These are phyloP conservation scores for Callipepla californica DNA, from an alignment of 2,113 vertebrate species.

Conservation along the genomic window DNA sequence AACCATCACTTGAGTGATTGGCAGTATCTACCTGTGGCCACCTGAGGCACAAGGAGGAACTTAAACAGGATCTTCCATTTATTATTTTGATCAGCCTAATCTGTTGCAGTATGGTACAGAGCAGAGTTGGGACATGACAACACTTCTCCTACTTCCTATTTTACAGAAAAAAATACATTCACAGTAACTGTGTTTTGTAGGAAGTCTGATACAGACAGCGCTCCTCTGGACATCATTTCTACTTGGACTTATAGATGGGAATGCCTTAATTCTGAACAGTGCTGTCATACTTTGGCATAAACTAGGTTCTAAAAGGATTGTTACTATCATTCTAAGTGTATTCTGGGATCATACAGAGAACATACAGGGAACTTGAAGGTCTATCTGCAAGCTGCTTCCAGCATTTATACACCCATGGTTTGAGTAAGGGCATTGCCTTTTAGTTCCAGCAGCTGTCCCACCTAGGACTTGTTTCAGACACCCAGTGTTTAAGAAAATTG, in stretches of 20 bases:
- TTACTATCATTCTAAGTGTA: neutral
- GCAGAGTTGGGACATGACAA: neutral
- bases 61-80: neutral
- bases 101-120: neutral
- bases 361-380: neutral
- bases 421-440: neutral
- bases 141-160: neutral
- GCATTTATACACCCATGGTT: neutral
- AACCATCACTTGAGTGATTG: neutral
- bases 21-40: neutral
- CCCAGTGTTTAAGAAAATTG: neutral
- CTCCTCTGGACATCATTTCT: accelerated
- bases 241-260: neutral
- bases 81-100: neutral
- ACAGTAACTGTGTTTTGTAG: neutral
- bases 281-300: neutral
- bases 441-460: neutral
- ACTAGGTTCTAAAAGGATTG: neutral
- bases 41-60: neutral
- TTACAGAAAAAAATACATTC: neutral
- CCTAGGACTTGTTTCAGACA: neutral
- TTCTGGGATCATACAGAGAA: neutral
- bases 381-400: neutral
- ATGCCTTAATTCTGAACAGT: neutral
- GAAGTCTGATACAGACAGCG: neutral